These are phyloP conservation scores for Drosophila equinoxialis DNA, from an alignment of 1,140 invertebrate species.

Conservation along the genomic window DNA sequence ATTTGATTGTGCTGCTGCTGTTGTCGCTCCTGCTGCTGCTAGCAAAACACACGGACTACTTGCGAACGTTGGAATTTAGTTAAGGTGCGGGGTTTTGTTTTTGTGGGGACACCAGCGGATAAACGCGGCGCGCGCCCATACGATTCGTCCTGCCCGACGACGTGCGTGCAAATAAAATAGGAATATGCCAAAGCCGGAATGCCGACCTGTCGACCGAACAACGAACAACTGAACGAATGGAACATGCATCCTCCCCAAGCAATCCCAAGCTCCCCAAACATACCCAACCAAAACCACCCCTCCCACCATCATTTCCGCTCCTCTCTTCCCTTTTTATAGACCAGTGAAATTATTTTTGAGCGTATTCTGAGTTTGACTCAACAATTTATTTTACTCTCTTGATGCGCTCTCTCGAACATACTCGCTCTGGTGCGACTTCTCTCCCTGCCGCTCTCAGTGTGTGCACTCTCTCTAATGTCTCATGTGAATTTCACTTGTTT, in stretches of 20 bases:
- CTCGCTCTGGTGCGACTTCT: slow-evolving; percentile 1
- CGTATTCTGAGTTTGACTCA: slow-evolving; percentile 31
- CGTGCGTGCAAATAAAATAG: slow-evolving; percentile 69
- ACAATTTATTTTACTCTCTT: slow-evolving; percentile 12
- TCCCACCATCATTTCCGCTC: too few species aligned
- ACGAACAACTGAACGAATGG: slow-evolving; percentile 4
- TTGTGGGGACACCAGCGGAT: slow-evolving; percentile 28
- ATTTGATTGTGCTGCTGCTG: slow-evolving; percentile 18
- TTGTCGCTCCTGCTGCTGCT: slow-evolving; percentile 22
- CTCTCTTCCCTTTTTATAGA: not conserved
- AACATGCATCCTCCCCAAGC: not conserved
- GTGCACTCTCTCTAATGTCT: not conserved
- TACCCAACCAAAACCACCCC: not conserved
- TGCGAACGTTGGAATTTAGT: not conserved
- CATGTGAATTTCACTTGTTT: not conserved
- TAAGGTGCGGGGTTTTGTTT: not conserved
- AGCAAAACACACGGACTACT: slow-evolving; percentile 17
- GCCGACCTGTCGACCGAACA: slow-evolving; percentile 31
- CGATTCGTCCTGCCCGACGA: slow-evolving; percentile 76
- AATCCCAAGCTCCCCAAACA: not conserved
- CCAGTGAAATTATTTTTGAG: not conserved
- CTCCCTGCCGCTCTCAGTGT: not conserved
- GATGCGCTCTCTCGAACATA: not conserved
- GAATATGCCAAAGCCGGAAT: slow-evolving; percentile 30
- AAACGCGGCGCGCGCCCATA: slow-evolving; percentile 40